Conservation (phyloP, 2,888 invertebrate genomes). For the Stomorhina lunata region DNA sequence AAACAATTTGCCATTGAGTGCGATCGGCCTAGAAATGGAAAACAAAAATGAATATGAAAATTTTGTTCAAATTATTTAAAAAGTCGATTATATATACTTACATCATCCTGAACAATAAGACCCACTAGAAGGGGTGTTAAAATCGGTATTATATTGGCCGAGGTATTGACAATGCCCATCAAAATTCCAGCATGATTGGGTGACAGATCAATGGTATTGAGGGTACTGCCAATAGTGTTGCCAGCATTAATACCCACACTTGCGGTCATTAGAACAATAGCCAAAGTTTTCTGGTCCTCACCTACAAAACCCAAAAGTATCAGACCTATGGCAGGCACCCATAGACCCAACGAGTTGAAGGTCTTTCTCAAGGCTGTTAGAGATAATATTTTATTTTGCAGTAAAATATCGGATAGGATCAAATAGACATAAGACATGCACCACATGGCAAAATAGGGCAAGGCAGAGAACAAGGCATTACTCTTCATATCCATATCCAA, state of each 20-base stretch:
- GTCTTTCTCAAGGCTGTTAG: constrained; percentile 73
- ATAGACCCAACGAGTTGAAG: constrained; percentile 75
- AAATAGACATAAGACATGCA: constrained; percentile 80
- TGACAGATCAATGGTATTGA: constrained; percentile 86
- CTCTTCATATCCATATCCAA: constrained; percentile 83
- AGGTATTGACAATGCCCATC: constrained; percentile 85
- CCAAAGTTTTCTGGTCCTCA: constrained; percentile 73
- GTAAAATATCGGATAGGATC: constrained; percentile 79
- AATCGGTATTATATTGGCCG: constrained; percentile 83
- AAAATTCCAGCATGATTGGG: constrained; percentile 86
- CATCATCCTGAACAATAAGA: constrained; percentile 82
- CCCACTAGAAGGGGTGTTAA: constrained; percentile 83
- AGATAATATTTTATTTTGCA: constrained; percentile 78
- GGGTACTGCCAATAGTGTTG: constrained; percentile 82
- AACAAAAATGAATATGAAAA: background rate
- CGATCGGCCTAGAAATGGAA: constrained; percentile 73
- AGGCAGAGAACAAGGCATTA: constrained; percentile 81
- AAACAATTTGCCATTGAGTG: constrained; percentile 81
- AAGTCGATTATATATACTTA: too few relatives aligned
- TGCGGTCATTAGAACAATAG: constrained; percentile 81
- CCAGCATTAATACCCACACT: constrained; percentile 83
- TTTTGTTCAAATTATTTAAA: too few relatives aligned
- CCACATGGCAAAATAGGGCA: constrained; percentile 82
- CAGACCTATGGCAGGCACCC: constrained; percentile 82
- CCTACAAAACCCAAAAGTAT: constrained; percentile 81